These are phyloP conservation scores for Drosophila melanosoma DNA, from an alignment of 2,888 invertebrate species.

Conservation along the genomic window DNA sequence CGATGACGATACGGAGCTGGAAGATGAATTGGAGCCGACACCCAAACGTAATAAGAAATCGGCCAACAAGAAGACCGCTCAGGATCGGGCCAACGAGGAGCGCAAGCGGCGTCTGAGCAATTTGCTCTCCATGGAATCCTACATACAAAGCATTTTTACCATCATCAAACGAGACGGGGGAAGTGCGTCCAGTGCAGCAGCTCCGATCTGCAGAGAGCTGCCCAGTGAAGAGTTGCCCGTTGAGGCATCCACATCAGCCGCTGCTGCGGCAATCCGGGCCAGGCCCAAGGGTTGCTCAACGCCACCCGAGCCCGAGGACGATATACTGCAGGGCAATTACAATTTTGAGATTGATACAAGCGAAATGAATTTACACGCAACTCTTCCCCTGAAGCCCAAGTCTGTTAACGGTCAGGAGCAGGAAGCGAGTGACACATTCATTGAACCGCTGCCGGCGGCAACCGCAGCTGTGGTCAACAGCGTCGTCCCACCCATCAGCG, in stretches of 20 bases:
- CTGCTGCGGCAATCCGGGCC: conserved; percentile 51
- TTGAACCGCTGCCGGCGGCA: conserved; percentile 45
- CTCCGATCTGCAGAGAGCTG: conserved; percentile 36
- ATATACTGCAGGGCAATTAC: conserved; percentile 26
- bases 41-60: conserved; percentile 69
- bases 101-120: conserved; percentile 82
- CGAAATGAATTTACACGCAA: conserved; percentile 40
- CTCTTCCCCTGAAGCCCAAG: conserved; percentile 39
- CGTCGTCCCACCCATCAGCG: conserved; percentile 22
- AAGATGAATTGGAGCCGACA: conserved; percentile 58
- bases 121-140: conserved; percentile 84
- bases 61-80: conserved; percentile 72
- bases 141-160: conserved; percentile 83
- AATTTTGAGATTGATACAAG: conserved; percentile 51
- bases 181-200: conserved; percentile 39
- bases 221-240: conserved; percentile 61
- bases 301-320: conserved; percentile 62
- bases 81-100: conserved; percentile 82
- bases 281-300: conserved; percentile 57
- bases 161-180: conserved; percentile 82
- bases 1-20: conserved; percentile 65
- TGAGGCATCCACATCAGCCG: conserved; percentile 70
- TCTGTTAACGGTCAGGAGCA: conserved; percentile 37
- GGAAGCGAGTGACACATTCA: conserved; percentile 6
- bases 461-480: conserved; percentile 27